A percentile compares a stretch with the other conserved stretches of the same genome.
Evolutionary conservation across 1,140 invertebrate species (phyloP).

Genomic region (Apis cerana): DNA sequence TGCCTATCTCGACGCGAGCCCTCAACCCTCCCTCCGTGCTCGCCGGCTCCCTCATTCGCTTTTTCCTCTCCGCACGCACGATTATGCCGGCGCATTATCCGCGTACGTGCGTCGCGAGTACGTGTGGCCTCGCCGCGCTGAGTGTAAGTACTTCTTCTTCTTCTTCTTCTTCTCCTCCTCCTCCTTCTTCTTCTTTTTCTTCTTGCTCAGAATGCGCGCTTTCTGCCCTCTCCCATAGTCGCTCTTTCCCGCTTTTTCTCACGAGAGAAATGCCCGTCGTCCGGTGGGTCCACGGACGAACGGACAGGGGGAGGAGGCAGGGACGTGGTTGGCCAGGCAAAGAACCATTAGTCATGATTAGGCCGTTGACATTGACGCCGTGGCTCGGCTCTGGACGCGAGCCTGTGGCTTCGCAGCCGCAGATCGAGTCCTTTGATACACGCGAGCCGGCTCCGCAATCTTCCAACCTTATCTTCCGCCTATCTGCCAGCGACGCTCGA

Average conservation of each 20-base stretch:
- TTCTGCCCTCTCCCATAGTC: background rate
- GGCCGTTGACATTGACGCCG: slow-evolving; percentile 71
- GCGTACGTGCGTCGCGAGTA: slow-evolving; percentile 45
- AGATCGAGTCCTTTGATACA: slow-evolving; percentile 72
- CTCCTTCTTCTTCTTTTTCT: background rate
- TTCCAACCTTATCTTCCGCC: slow-evolving; percentile 49
- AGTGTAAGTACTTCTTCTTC: slow-evolving; percentile 27
- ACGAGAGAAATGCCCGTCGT: background rate
- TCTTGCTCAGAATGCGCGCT: slow-evolving; percentile 21
- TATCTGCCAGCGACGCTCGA: slow-evolving; percentile 54
- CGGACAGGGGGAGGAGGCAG: background rate
- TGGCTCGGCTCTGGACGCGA: slow-evolving; percentile 49
- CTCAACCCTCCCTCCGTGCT: background rate
- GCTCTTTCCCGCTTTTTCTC: background rate
- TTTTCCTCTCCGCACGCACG: slow-evolving; percentile 52
- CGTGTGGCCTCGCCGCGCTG: slow-evolving; percentile 10
- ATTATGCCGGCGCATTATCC: slow-evolving; percentile 61
- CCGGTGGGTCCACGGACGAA: background rate
- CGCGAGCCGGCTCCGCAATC: slow-evolving; percentile 55
- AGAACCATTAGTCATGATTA: slow-evolving; percentile 74
- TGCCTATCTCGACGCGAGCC: slow-evolving; percentile 45
- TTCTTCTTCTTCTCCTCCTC: too few relatives aligned
- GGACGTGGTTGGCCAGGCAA: slow-evolving; percentile 16
- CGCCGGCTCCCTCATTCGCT: slow-evolving; percentile 20
- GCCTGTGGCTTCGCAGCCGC: slow-evolving; percentile 51